Conservation (phyloP, 2,888 invertebrate genomes). For the Drosophila algonquin region DNA sequence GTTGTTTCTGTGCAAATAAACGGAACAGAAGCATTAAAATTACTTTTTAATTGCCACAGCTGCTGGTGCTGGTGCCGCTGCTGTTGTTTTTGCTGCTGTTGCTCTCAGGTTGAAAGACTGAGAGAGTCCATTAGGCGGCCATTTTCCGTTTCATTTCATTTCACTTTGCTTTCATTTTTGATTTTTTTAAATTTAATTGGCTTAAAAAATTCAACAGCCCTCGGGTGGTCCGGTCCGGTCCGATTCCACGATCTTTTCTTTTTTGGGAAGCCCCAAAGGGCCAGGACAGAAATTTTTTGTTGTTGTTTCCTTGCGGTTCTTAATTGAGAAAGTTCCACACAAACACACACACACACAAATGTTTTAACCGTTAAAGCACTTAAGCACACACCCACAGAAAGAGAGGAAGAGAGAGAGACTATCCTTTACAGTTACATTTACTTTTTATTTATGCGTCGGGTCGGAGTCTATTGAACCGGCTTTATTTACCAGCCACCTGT, state of each 20-base stretch:
- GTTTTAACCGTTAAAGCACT: neutral
- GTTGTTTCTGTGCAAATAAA: slow-evolving; percentile 57
- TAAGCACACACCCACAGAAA: slow-evolving; percentile 13
- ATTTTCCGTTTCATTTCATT: slow-evolving; percentile 52
- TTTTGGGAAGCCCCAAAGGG: slow-evolving; percentile 39
- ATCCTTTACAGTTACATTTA: slow-evolving; percentile 16
- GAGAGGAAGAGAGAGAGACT: neutral
- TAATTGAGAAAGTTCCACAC: slow-evolving; percentile 36
- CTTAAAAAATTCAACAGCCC: slow-evolving; percentile 57
- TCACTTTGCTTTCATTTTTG: slow-evolving; percentile 16
- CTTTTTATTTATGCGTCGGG: slow-evolving; percentile 54
- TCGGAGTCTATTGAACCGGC: slow-evolving; percentile 53
- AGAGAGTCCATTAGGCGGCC: slow-evolving; percentile 71
- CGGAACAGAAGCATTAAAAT: slow-evolving; percentile 62
- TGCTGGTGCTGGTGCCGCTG: slow-evolving; percentile 33
- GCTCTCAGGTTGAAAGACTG: slow-evolving; percentile 30
- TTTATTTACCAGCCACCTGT: slow-evolving; percentile 51
- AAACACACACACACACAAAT: slow-evolving; percentile 8
- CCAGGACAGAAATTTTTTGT: slow-evolving; percentile 21
- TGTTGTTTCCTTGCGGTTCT: slow-evolving; percentile 12
- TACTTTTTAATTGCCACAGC: slow-evolving; percentile 72
- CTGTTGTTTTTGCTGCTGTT: slow-evolving; percentile 1
- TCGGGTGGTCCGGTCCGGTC: slow-evolving; percentile 11
- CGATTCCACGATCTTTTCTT: neutral
- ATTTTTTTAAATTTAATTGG: slow-evolving; percentile 65